Percentiles rank a stretch among this genome's conserved stretches.
Evolutionary conservation across 1,140 invertebrate species (phyloP).

Genomic region (Drosophila nigromelanica): DNA sequence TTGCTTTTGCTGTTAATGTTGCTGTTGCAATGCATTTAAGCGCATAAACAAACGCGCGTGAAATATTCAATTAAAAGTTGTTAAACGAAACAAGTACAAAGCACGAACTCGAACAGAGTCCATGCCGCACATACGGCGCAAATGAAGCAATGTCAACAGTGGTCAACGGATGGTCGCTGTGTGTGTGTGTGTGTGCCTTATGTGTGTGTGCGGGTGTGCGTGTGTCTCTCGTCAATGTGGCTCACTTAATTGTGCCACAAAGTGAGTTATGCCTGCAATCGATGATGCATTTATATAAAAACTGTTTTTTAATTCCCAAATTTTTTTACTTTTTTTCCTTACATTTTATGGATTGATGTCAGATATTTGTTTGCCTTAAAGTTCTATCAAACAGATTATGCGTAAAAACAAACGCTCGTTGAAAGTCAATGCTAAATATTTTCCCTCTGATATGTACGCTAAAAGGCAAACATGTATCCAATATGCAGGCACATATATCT

Average conservation of each 20-base stretch:
- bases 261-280: conserved; percentile 69
- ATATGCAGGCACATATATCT: not conserved
- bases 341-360: conserved; percentile 16
- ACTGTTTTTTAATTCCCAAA: conserved; percentile 4
- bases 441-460: not conserved
- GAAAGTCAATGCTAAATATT: not conserved
- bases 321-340: conserved; percentile 19
- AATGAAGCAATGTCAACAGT: conserved; percentile 70
- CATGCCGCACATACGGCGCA: conserved; percentile 36
- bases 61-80: conserved; percentile 78
- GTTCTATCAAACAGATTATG: conserved; percentile 35
- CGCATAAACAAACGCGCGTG: conserved; percentile 56
- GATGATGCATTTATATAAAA: conserved; percentile 43
- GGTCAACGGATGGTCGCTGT: conserved; percentile 20
- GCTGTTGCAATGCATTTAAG: conserved; percentile 34
- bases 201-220: not conserved
- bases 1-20: conserved; percentile 14
- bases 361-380: conserved; percentile 34
- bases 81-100: conserved; percentile 76
- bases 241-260: conserved; percentile 65
- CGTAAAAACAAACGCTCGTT: not conserved
- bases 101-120: conserved; percentile 12
- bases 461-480: not conserved
- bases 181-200: too few species aligned
- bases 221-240: conserved; percentile 33